A percentile compares a stretch with the other conserved stretches of the same genome.
These are phyloP conservation scores for Heliconius ethilla DNA, from an alignment of 2,888 invertebrate genomes.

Conservation along the genomic window DNA sequence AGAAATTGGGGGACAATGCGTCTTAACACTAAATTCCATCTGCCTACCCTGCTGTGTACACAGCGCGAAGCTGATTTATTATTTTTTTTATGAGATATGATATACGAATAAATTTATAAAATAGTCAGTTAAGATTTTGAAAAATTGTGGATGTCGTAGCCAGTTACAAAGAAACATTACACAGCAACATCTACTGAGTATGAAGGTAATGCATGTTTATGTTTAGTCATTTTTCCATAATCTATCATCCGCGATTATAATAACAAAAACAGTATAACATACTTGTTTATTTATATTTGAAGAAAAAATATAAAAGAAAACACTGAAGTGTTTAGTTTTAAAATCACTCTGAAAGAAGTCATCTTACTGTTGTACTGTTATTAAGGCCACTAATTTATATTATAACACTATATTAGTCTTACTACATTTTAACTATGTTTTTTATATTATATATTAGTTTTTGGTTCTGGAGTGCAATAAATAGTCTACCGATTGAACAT, in stretches of 20 bases:
- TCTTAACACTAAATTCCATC: no score
- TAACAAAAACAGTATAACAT: neutral
- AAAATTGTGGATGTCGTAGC: constrained; percentile 28
- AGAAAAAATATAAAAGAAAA: neutral
- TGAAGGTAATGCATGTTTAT: constrained; percentile 33
- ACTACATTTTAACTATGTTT: neutral
- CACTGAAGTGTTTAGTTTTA: neutral
- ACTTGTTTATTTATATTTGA: constrained; percentile 12
- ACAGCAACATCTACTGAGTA: constrained; percentile 19
- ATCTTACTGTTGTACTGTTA: neutral
- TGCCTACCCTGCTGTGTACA: no score
- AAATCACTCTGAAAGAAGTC: neutral
- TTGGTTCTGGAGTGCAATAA: constrained; percentile 8
- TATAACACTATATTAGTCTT: neutral
- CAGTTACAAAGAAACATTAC: constrained; percentile 18
- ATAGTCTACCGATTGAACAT: neutral
- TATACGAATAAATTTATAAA: no score
- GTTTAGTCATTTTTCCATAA: constrained; percentile 33
- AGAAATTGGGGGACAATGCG: no score
- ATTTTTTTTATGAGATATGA: no score
- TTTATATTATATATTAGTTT: constrained; percentile 9
- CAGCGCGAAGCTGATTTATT: no score
- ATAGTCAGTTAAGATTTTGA: neutral
- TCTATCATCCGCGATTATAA: constrained; percentile 5
- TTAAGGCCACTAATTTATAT: neutral